Base-by-base conservation (phyloP, 30 jellyfish, hydroid and myxozoan genomes). In the Turritopsis dohrnii region DNA sequence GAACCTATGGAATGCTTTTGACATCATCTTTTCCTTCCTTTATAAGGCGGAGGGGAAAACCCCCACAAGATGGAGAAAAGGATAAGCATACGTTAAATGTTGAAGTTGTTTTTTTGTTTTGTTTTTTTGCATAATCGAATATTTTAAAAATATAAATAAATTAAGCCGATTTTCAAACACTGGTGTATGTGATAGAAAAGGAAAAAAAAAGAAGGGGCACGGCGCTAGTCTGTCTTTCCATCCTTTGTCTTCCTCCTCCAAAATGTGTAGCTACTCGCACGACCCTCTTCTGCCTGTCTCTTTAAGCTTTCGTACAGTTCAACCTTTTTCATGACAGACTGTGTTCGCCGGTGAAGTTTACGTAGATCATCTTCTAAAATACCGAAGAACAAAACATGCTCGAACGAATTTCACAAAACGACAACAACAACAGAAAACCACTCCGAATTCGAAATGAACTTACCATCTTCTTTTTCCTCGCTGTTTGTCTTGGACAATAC, bases 311-410 rank as follows among this genome's bases (percentile, higher is more conserved):
- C 99, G 84, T 88, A 94, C 85, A 88, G 77, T 53, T 94, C 99
- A 18, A 94, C 96, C 22, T 94, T 85, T 71, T 83, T 94, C 90
- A 86, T 83, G 22, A 94, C 99, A 18, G 99, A 94, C 31, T 90
- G 88, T n/a, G 92, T 89, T 1, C 99, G 87, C 53, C 77, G 72
- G 60, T 89, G 93, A 69, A 89, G 86, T 20, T 84, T 75, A 71
- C 88, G 88, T 16, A 82, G 89, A 65, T 88, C 99, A 52, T 84
- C 83, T 13, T 75, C 96, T 87, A 74, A 9, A 76, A 74, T 17
- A 80, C 30, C 81, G 0, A 71, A 52, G 0, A 71, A 13, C 13
- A 21, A 76, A 29, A 31, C 27, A 13, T 66, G 31, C 16, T 29
- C 27, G 21, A 21, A 81, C 21, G 23, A 16, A n/a, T 85, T n/a